Evolutionary conservation across 2,113 vertebrate genomes (phyloP), one percentile per base, ranked within the genome.

Genomic region (Ariopsis seemanni): DNA sequence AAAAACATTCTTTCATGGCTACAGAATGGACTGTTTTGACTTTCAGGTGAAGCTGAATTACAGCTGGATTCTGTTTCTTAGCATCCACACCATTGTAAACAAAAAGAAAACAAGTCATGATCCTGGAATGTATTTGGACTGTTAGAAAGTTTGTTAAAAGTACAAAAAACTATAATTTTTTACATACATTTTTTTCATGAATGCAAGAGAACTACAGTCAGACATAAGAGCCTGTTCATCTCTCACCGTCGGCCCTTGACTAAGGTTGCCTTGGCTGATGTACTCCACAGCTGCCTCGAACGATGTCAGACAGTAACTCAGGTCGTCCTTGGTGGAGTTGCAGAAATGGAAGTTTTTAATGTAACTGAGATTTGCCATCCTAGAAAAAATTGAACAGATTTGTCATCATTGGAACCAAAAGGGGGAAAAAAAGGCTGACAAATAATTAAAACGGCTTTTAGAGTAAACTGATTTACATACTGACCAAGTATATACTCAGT

Each of bases 351-450:
- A 99, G 95, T 98, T 98, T 93, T 97, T 98, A 85, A 99, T 97
- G 91, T 99, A 99, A 93, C 96, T 99, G 93, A 99, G 93, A 92
- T 99, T 99, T 79, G 98, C 97, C 97, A 98, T 97, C 98, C 98
- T 99, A 92, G 86, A 82, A 52, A 88, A 30, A 22, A 80, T 18
- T 34, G 75, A 84, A 57, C 50, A 84, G 78, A 34, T 14, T 12
- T 88, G 11, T 22, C 17, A 1, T 67, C 2, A 77, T 1, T 27
- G 14, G 48, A 84, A 10, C 2, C 10, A 60, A 10, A 48, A 82
- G 9, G 15, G 17, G 0, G 20, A 62, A n/a, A 84, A 55, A 18
- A 34, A 67, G 2, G 8, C n/a, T 83, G 50, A 53, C 22, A 74
- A 72, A 85, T 85, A 22, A 57, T 8, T 30, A 22, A 69, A 48